phyloP scores from a whole-genome alignment of 2,888 invertebrate species.

The Gortyna flavago region DNA sequence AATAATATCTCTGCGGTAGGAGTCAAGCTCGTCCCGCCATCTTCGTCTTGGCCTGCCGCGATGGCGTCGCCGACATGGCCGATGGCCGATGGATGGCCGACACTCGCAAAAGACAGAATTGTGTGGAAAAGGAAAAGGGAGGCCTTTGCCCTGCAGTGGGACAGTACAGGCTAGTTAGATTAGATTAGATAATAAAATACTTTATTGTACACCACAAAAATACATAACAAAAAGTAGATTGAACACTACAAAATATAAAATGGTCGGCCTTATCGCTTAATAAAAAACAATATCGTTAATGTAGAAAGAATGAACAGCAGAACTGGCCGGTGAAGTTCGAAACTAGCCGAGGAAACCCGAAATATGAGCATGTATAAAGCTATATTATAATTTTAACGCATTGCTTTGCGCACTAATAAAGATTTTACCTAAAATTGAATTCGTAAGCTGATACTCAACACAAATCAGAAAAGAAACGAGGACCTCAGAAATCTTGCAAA shows the following conservation, averaged over 20 bases:
- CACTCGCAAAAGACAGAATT: too few species aligned
- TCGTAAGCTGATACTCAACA: too few species aligned
- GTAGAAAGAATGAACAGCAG: not conserved
- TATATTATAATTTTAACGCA: not conserved
- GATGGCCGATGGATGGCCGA: too few species aligned
- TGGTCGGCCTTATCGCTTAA: not conserved
- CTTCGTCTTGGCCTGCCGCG: too few species aligned
- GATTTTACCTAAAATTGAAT: not conserved
- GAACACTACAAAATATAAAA: not conserved
- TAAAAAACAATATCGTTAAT: not conserved
- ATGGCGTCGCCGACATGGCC: too few species aligned
- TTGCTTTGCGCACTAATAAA: not conserved
- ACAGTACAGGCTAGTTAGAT: too few species aligned
- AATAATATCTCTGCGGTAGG: too few species aligned
- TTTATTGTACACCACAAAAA: not conserved
- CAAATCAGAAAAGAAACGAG: not conserved
- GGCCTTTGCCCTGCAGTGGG: too few species aligned
- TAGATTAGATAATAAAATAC: too few species aligned
- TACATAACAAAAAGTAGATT: not conserved
- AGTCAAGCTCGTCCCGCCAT: too few species aligned
- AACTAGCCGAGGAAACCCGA: not conserved
- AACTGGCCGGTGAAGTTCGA: not conserved
- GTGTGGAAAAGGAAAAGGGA: too few species aligned
- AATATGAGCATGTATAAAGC: not conserved
- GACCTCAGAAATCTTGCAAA: constrained; percentile 4